Base-by-base conservation (phyloP, 2,797 vertebrate species). In the Myotis pilosus region DNA sequence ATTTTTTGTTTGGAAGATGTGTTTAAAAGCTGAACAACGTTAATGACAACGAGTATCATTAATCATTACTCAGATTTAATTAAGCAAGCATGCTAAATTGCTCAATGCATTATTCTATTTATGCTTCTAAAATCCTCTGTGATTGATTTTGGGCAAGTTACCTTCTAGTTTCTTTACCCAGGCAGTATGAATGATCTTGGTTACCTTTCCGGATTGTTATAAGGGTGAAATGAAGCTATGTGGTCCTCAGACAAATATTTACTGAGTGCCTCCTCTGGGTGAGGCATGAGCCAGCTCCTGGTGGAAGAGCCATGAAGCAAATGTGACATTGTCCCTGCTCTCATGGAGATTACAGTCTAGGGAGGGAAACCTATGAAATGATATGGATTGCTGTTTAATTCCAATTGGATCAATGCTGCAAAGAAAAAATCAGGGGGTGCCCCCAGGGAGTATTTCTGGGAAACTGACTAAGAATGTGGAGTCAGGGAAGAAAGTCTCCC, bases 11-110 rank as follows among this genome's bases (percentile, higher is more conserved):
- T 87, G 53, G 85, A 68, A 82, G 22, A 88, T 68, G 86, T 89
- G 44, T 92, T 96, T 88, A 85, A 92, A 95, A 78, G 53, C 25
- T 89, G 81, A 92, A 64, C 49, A 78, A n/a, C 87, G 84, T 79
- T 95, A 95, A 74, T 96, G 89, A 91, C 57, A 92, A 75, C 49
- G 62, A 87, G 11, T 33, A 64, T 93, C 57, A 86, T 92, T 93
- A 94, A 89, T 96, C 84, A 89, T 89, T 84, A 60, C 81, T 95
- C 44, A 66, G 55, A n/a, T 95, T 95, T 97, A 92, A 96, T 96
- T 94, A 96, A 95, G 68, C 5, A 92, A 83, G 22, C 74, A 69
- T 92, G 94, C 25, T 75, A 71, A 91, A 76, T 92, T 87, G 72
- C 62, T 95, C 23, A 74, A 19, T 81, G 57, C 51, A 57, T 95